Conservation (phyloP, 2,888 invertebrate genomes). For the Trichogramma dendrolimi region DNA sequence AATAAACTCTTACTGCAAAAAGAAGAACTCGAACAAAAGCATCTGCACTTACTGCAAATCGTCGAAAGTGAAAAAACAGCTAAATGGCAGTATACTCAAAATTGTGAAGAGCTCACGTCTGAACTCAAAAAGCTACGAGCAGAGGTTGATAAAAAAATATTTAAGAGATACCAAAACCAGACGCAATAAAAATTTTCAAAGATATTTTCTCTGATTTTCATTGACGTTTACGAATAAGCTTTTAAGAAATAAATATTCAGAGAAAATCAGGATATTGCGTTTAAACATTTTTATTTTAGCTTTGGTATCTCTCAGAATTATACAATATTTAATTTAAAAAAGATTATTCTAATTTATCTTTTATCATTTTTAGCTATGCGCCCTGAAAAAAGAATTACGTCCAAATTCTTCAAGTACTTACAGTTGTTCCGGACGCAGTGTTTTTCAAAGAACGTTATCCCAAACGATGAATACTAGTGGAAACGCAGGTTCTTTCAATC, state of each 20-base stretch:
- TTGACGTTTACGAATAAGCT: background rate
- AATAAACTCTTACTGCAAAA: constrained; percentile 84
- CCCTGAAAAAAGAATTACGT: constrained; percentile 76
- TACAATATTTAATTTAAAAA: too few relatives aligned
- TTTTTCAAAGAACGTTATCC: constrained; percentile 38
- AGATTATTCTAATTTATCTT: background rate
- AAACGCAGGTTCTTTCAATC: background rate
- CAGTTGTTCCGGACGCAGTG: constrained; percentile 26
- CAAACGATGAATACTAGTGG: constrained; percentile 29
- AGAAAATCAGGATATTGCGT: background rate
- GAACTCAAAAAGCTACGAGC: constrained; percentile 85
- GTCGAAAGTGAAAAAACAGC: constrained; percentile 89
- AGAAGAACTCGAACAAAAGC: constrained; percentile 88
- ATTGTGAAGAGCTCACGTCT: constrained; percentile 82
- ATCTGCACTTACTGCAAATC: constrained; percentile 81
- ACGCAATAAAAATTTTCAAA: background rate
- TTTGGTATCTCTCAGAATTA: background rate
- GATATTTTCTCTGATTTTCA: background rate
- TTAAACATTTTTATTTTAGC: background rate
- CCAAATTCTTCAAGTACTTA: constrained; percentile 48
- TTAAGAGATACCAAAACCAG: background rate
- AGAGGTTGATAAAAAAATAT: constrained; percentile 61
- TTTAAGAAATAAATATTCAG: background rate
- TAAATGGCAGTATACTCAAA: constrained; percentile 89
- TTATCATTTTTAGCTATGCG: constrained; percentile 62